Evolutionary conservation across 2,797 vertebrate species (phyloP), one percentile per base, ranked within the genome.

Genomic region (Aeoliscus strigatus): DNA sequence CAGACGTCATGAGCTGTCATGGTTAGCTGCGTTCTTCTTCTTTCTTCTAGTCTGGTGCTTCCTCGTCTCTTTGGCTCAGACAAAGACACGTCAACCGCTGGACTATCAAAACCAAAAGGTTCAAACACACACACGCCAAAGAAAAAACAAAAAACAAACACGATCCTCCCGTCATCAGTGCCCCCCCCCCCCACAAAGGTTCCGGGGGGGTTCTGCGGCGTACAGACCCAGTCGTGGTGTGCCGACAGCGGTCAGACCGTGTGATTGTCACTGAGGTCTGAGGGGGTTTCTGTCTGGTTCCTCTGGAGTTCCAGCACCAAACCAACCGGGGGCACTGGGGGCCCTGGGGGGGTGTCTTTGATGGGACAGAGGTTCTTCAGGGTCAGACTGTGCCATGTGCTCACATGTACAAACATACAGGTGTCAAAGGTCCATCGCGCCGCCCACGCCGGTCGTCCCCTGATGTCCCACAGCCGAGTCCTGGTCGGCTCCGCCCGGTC

Each of bases 221-320:
- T 46, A 27, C 39, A 65, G 53, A 45, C 39, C 53, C 59, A 54
- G 50, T 71, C 49, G 62, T 37, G 56, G 43, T 5, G 34, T 12
- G n/a, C 14, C 47, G 59, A 60, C 60, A 55, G 70, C 62, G 74
- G 69, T 74, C 66, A 63, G 42, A 55, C 32, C 37, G 57, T 67
- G 64, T 74, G 82, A 83, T 81, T 78, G 81, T 81, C 80, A 64
- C 61, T 74, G 51, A n/a, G 56, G 35, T 61, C 38, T 16, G 50
- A 40, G 27, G 40, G 58, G 30, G 38, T 38, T 31, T 48, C 24
- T 3, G 27, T 55, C 36, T 1, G 31, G 37, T 43, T 61, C 39
- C 50, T 60, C 42, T 32, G 35, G 33, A 49, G 58, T 27, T 74
- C 54, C 27, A 13, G 51, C 39, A 56, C 38, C 62, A 56, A 34